These are phyloP conservation scores for Drosophila ironensis DNA, from an alignment of 1,140 invertebrate species.

Conservation along the genomic window DNA sequence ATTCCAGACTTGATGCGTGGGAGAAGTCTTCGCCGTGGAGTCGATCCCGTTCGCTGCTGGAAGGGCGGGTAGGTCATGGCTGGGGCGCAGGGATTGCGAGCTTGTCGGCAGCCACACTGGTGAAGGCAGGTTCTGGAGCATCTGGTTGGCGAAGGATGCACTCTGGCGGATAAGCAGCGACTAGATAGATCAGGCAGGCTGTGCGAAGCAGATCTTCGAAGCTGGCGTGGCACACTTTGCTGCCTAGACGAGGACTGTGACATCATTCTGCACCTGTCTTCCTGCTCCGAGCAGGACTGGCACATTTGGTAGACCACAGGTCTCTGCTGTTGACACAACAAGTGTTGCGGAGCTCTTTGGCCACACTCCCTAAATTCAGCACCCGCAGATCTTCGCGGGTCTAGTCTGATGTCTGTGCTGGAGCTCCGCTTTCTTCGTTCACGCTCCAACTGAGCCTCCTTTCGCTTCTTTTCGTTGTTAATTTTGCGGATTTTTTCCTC, in stretches of 20 bases:
- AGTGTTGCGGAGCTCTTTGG: conserved; percentile 23
- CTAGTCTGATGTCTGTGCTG: conserved; percentile 5
- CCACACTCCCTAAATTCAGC: neutral
- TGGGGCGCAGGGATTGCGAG: neutral
- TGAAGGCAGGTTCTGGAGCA: neutral
- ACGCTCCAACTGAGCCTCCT: neutral
- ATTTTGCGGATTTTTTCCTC: neutral
- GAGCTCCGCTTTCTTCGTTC: neutral
- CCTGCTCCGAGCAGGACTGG: neutral
- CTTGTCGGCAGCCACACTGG: neutral
- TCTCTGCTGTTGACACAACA: conserved; percentile 44
- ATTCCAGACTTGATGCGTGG: neutral
- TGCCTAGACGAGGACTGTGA: neutral
- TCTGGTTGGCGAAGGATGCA: neutral
- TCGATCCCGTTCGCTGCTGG: neutral
- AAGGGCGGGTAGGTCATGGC: conserved; percentile 19
- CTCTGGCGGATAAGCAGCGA: neutral
- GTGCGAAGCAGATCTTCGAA: neutral
- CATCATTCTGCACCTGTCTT: neutral
- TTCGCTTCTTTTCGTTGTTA: neutral
- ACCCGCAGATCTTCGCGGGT: neutral
- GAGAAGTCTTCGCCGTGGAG: neutral
- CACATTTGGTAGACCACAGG: conserved; percentile 9
- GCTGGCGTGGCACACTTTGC: neutral
- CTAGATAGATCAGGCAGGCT: conserved; percentile 51